These are phyloP conservation scores for Drosophila nasuta DNA, from an alignment of 1,140 invertebrate genomes.

Conservation along the genomic window DNA sequence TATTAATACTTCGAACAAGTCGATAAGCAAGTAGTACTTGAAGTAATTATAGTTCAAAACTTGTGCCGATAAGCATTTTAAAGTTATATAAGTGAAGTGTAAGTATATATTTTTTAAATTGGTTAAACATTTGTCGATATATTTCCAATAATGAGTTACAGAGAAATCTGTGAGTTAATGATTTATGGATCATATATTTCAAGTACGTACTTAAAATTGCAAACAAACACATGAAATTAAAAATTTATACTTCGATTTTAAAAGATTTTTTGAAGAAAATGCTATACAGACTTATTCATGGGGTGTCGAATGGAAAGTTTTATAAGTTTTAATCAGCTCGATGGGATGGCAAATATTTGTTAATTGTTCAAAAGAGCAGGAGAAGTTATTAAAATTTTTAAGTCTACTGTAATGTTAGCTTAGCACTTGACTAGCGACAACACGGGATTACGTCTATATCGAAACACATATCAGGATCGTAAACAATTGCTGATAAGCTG, in stretches of 20 bases:
- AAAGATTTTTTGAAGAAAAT: too few species aligned
- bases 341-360: conserved; percentile 9
- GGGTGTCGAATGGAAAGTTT: conserved; percentile 3
- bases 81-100: neutral
- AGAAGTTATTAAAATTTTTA: neutral
- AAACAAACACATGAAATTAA: neutral
- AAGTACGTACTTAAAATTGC: neutral
- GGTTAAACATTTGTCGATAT: neutral
- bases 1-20: neutral
- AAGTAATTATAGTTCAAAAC: conserved; percentile 15
- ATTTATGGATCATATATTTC: neutral
- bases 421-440: neutral
- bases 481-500: conserved; percentile 37
- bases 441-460: conserved; percentile 6
- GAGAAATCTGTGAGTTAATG: neutral
- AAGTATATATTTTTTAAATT: neutral
- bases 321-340: neutral
- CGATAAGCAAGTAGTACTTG: conserved; percentile 25
- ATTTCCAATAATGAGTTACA: neutral
- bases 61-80: conserved; percentile 29
- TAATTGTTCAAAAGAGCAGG: neutral
- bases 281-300: too few species aligned
- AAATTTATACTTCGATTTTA: neutral
- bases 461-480: conserved; percentile 9
- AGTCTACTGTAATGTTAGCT: neutral